Evolutionary conservation across 2,888 invertebrate species (phyloP).

Genomic region (Lasius fuliginosus): DNA sequence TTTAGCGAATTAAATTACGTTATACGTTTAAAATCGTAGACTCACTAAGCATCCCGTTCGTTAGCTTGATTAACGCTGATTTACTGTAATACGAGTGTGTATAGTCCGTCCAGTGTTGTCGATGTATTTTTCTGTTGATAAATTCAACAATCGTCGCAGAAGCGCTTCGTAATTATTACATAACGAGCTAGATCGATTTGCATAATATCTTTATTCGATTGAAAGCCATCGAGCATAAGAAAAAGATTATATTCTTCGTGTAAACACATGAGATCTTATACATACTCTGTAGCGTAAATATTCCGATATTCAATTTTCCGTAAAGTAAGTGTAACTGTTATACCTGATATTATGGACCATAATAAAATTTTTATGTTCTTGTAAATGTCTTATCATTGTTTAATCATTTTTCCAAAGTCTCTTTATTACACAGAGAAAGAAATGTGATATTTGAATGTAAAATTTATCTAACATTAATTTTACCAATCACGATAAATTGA

Average conservation of each 20-base stretch:
- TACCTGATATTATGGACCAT: slow-evolving; percentile 80
- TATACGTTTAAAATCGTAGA: slow-evolving; percentile 33
- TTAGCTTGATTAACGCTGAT: slow-evolving; percentile 52
- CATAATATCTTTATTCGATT: slow-evolving; percentile 1
- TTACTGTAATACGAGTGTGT: slow-evolving; percentile 70
- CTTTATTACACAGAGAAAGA: neutral
- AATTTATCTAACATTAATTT: neutral
- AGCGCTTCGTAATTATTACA: neutral
- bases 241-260: neutral
- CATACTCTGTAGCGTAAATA: slow-evolving; percentile 58
- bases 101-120: slow-evolving; percentile 79
- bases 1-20: slow-evolving; percentile 57
- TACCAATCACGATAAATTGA: neutral
- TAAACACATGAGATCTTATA: slow-evolving; percentile 51
- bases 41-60: slow-evolving; percentile 46
- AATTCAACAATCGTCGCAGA: slow-evolving; percentile 6
- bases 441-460: neutral
- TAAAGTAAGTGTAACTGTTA: slow-evolving; percentile 75
- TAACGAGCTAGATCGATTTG: slow-evolving; percentile 4
- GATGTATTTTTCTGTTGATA: slow-evolving; percentile 48
- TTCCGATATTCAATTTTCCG: slow-evolving; percentile 61
- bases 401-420: slow-evolving; percentile 10
- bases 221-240: neutral
- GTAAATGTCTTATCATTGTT: slow-evolving; percentile 58
- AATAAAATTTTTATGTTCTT: slow-evolving; percentile 84